These are phyloP conservation scores for Blastobasis adustella DNA, from an alignment of 2,888 invertebrate genomes.

Conservation along the genomic window DNA sequence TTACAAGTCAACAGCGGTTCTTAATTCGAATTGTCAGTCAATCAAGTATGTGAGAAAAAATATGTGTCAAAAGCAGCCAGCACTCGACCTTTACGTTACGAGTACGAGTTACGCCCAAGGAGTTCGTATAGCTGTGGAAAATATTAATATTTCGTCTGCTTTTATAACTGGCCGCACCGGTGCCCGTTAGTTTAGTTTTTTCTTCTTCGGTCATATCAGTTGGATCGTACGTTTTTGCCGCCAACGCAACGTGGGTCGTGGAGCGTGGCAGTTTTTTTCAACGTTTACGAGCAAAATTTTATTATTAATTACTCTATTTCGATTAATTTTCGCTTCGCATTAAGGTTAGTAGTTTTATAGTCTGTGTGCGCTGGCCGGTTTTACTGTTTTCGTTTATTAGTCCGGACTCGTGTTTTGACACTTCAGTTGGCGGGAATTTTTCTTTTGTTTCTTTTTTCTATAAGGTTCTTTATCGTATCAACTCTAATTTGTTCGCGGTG, in stretches of 20 bases:
- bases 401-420: too few relatives aligned
- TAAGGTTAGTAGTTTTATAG: constrained; percentile 4
- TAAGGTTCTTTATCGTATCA: too few relatives aligned
- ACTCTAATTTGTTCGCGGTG: too few relatives aligned
- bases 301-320: constrained; percentile 13
- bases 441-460: too few relatives aligned
- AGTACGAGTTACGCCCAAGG: background rate
- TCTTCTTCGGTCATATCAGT: constrained; percentile 11
- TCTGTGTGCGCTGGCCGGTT: too few relatives aligned
- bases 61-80: background rate
- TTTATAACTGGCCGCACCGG: constrained; percentile 18
- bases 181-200: constrained; percentile 20
- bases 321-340: constrained; percentile 11
- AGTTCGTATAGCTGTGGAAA: constrained; percentile 1
- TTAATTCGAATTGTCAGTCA: background rate
- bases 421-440: too few relatives aligned
- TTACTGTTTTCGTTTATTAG: too few relatives aligned
- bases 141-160: constrained; percentile 22
- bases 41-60: background rate
- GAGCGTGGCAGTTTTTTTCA: constrained; percentile 7
- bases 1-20: background rate
- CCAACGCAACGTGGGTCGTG: constrained; percentile 5
- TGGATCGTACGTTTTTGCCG: constrained; percentile 15
- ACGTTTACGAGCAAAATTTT: constrained; percentile 7
- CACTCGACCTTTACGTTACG: background rate